Percentiles rank a stretch among this genome's conserved stretches.
Evolutionary conservation across 2,888 invertebrate genomes (phyloP).

Genomic region (Cryptocheilus praepositus): DNA sequence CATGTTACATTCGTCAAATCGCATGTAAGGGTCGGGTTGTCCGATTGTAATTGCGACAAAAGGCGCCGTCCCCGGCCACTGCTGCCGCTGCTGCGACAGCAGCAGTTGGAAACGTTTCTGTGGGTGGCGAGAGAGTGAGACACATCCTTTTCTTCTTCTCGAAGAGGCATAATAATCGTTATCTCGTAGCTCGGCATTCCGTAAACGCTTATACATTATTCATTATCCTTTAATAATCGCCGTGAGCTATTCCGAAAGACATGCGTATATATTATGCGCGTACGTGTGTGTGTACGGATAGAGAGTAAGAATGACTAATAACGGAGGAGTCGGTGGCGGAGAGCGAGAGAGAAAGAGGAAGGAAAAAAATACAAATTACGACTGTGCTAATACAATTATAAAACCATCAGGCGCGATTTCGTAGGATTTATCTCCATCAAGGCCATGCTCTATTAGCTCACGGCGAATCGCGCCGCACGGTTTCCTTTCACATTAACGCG

Average conservation of each 20-base stretch:
- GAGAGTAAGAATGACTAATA: no score
- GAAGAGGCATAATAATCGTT: not conserved
- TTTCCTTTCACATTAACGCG: not conserved
- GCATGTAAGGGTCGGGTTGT: not conserved
- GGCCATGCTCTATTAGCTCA: not conserved
- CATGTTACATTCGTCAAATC: conserved; percentile 3
- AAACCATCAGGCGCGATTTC: conserved; percentile 17
- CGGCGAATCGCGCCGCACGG: not conserved
- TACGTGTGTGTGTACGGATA: not conserved
- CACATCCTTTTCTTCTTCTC: not conserved
- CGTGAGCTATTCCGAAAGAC: conserved; percentile 8
- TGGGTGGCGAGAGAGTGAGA: not conserved
- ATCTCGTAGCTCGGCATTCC: conserved; percentile 1
- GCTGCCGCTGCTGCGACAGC: not conserved
- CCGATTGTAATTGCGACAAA: conserved; percentile 8
- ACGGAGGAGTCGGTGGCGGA: no score
- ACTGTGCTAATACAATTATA: conserved; percentile 43
- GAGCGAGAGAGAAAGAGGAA: no score
- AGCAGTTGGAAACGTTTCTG: not conserved
- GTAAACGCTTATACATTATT: conserved; percentile 42
- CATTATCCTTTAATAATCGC: conserved; percentile 41
- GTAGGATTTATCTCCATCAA: conserved; percentile 28
- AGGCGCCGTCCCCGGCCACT: not conserved
- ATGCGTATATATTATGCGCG: not conserved
- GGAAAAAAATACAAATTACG: conserved; percentile 35